A percentile compares a stretch with the other conserved stretches of the same genome.
These are phyloP conservation scores for Typhlomys cinereus DNA, from an alignment of 2,113 vertebrate species.

Conservation along the genomic window DNA sequence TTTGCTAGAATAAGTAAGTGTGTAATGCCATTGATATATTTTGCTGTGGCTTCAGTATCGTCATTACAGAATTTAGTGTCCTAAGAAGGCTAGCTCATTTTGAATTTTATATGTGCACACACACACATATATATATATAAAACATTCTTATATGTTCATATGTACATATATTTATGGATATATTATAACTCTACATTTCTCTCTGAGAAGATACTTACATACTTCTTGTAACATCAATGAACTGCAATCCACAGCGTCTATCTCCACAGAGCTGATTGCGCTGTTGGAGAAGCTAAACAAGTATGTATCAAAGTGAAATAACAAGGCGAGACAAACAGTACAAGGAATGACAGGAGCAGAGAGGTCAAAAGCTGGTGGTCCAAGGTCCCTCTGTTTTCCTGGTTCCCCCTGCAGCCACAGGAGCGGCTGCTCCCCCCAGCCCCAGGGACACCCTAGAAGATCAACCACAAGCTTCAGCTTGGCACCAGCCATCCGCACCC, in stretches of 20 bases:
- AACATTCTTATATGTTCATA: neutral
- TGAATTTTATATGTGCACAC: neutral
- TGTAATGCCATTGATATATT: neutral
- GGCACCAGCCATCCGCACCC: neutral
- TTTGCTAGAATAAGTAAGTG: conserved; percentile 21
- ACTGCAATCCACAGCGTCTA: neutral
- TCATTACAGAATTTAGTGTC: neutral
- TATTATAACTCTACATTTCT: neutral
- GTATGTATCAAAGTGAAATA: neutral
- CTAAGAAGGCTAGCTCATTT: neutral
- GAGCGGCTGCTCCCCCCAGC: neutral
- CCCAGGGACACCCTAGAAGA: neutral
- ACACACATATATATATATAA: neutral
- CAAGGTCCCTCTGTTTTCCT: neutral
- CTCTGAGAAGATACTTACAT: neutral
- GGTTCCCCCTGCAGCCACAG: neutral
- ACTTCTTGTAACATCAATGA: neutral
- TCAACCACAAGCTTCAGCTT: neutral
- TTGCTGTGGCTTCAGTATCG: neutral
- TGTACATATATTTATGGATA: neutral
- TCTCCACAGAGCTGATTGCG: neutral
- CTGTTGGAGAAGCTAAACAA: neutral
- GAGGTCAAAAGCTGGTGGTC: neutral
- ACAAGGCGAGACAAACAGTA: neutral
- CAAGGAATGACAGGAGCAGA: neutral